Base-by-base conservation (phyloP, 2,888 invertebrate genomes). In the Podabrus alpinus region DNA sequence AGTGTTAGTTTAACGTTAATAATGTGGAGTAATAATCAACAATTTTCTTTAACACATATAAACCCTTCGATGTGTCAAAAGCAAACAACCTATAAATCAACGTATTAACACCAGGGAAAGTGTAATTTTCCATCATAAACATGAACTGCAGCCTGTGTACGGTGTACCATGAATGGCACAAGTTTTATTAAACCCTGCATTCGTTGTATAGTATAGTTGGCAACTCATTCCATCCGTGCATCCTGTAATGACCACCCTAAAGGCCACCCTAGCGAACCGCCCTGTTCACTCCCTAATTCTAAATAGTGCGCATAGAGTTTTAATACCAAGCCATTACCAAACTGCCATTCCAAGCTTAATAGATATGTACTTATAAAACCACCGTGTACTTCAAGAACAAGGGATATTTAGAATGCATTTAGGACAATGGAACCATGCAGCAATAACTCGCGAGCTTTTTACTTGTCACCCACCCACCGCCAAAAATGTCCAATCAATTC, bases 281-380 rank as follows among this genome's bases (percentile, higher is more conserved):
- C 68, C 71, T 45, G 72, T 67, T 67, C 62, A 24, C 62, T 17
- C 17, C 76, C 78, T 71, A 67, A 68, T 76, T 76, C 76, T 79
- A 81, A 82, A 81, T 80, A 81, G 80, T 74, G 74, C 71, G 81
- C 81, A 80, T 81, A 79, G 81, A 78, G 80, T 77, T 82, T 81
- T 81, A 82, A 82, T 82, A 79, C 80, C 76, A 62, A 45, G 78
- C 81, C 78, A 81, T 82, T 81, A 80, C 77, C 74, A 66, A 77
- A 79, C 78, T 77, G 75, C 78, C 79, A 72, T 75, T 77, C 70
- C 78, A 73, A 72, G 71, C 77, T 77, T 80, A 81, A 81, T 80
- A 79, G 79, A 80, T 81, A 80, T 78, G 79, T 79, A 74, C 76
- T 69, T 68, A 45, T 59, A 74, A 71, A 67, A 59, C 64, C 69